Percentiles rank a stretch among this genome's conserved stretches.
These are phyloP conservation scores for Cyphomyrus discorhynchus DNA, from an alignment of 2,113 vertebrate species.

Conservation along the genomic window DNA sequence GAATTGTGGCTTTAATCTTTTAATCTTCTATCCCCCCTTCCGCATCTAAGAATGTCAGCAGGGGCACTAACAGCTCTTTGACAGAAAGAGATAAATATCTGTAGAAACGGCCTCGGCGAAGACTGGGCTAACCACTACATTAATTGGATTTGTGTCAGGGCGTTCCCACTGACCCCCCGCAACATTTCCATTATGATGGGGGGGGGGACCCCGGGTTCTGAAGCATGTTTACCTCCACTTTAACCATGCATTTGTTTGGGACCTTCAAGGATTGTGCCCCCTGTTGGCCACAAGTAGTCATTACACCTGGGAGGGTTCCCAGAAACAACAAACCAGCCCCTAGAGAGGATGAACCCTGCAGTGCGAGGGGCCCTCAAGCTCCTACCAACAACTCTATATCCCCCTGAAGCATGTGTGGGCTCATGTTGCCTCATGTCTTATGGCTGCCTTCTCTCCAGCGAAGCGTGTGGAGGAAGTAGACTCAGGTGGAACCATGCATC, in stretches of 20 bases:
- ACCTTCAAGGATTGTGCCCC: neutral
- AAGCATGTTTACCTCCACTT: neutral
- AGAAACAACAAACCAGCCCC: neutral
- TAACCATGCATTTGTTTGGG: neutral
- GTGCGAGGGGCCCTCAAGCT: neutral
- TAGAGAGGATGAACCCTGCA: neutral
- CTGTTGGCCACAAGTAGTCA: neutral
- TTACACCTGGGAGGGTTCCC: neutral
- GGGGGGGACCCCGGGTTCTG: neutral
- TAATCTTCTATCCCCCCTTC: neutral
- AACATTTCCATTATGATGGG: conserved; percentile 34
- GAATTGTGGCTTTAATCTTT: neutral
- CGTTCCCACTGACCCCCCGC: conserved; percentile 29
- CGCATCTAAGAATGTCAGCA: neutral
- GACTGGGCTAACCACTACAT: conserved; percentile 15
- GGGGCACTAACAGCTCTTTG: conserved; percentile 28
- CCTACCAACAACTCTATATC: neutral
- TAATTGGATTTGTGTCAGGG: conserved; percentile 29
- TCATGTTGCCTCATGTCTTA: neutral
- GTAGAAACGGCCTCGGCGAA: neutral
- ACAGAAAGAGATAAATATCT: conserved; percentile 38
- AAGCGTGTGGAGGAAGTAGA: neutral
- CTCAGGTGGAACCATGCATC: neutral
- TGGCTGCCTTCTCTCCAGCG: neutral
- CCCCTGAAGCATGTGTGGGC: neutral